Base-by-base conservation (phyloP, 2,113 vertebrate species). In the Syngnathus floridae region DNA sequence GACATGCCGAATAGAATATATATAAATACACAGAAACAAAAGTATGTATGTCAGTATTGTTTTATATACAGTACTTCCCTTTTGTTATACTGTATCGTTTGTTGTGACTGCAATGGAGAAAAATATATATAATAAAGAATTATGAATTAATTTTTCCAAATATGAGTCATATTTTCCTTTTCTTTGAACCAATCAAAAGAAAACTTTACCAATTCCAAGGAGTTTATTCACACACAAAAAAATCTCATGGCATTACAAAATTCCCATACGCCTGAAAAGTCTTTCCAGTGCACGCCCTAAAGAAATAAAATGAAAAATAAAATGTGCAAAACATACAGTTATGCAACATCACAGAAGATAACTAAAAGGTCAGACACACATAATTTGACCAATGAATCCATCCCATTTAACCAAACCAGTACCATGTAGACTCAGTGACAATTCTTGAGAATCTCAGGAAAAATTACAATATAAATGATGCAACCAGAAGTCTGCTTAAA, bases 81-180 rank as follows among this genome's bases (percentile, higher is more conserved):
- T 98, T 97, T 98, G 97, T 95, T 98, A 98, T 94, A 96, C 95
- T 95, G 93, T 95, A 95, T 94, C 93, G 93, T 96, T 94, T 94
- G 93, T 96, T 94, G 94, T 97, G 94, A 96, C 91, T 95, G 92
- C 94, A 84, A 93, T 92, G 91, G 94, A 92, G 70, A 76, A 79
- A 81, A 76, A 70, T 80, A 35, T 19, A 21, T 60, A 40, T 40
- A 60, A 94, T 93, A 95, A 95, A 95, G 94, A 94, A 92, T 86
- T 85, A 86, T 79, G 81, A 93, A 91, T 93, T 91, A 88, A 94
- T 95, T 96, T 97, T 95, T 92, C 91, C 92, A 97, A 91, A 86
- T 83, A 67, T 86, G 17, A 17, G 77, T 85, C 68, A 78, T 65
- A 7, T 65, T 48, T 66, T 81, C 8, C 46, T 40, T 40, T 40